phyloP scores from a whole-genome alignment of 2,888 invertebrate species.

The Xestia sexstrigata region DNA sequence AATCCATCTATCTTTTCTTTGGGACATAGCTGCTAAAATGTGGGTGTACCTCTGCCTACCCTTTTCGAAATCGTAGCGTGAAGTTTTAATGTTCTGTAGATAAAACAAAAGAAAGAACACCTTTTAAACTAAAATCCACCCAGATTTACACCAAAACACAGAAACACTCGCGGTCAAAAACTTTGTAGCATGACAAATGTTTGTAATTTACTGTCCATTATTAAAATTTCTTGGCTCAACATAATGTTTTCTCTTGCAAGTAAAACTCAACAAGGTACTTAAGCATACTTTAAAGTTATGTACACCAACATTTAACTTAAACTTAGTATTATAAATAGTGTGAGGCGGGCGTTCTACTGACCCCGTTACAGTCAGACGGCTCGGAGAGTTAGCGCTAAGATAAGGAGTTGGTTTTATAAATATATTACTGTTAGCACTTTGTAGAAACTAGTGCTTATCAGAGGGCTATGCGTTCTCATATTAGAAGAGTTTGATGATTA shows the following conservation, averaged over 20 bases:
- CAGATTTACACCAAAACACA: background rate
- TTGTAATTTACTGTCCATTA: constrained; percentile 37
- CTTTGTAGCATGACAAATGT: constrained; percentile 24
- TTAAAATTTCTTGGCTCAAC: constrained; percentile 45
- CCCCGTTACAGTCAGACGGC: constrained; percentile 42
- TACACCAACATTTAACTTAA: constrained; percentile 55
- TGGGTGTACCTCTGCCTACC: background rate
- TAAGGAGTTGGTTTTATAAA: constrained; percentile 53
- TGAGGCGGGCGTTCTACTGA: constrained; percentile 51
- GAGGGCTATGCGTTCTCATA: too few species aligned
- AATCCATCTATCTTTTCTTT: too few species aligned
- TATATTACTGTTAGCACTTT: constrained; percentile 38
- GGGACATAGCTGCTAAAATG: background rate
- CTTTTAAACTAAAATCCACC: background rate
- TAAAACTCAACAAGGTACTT: constrained; percentile 49
- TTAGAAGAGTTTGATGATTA: background rate
- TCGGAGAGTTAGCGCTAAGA: constrained; percentile 46
- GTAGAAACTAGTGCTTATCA: constrained; percentile 17
- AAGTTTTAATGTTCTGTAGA: background rate
- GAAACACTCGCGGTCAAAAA: constrained; percentile 30
- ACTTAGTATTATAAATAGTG: constrained; percentile 56
- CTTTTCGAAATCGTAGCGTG: background rate
- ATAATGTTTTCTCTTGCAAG: constrained; percentile 45
- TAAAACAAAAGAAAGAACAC: background rate
- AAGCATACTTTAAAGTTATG: constrained; percentile 47